These are phyloP conservation scores for Tyria jacobaeae DNA, from an alignment of 2,888 invertebrate species.

Conservation along the genomic window DNA sequence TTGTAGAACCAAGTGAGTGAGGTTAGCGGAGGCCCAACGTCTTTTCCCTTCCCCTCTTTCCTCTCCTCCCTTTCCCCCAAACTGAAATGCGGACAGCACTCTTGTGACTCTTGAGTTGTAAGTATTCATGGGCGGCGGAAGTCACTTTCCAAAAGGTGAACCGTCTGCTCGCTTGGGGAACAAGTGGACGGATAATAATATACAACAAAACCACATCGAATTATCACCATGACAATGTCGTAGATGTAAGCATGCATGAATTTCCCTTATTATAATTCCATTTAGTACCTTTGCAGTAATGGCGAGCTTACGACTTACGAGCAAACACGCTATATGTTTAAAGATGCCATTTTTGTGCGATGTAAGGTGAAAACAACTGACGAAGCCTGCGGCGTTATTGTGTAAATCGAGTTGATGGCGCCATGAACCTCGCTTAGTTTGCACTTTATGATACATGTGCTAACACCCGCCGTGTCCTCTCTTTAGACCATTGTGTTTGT, in stretches of 20 bases:
- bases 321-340: neutral
- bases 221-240: no score
- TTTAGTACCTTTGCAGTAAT: neutral
- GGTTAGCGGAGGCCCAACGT: no score
- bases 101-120: no score
- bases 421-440: neutral
- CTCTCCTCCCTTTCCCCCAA: no score
- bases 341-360: neutral
- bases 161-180: no score
- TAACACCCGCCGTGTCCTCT: neutral
- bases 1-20: no score
- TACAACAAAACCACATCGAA: neutral
- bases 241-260: neutral
- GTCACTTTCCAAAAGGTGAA: no score
- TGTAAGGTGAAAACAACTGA: slow-evolving; percentile 1
- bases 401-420: slow-evolving; percentile 6
- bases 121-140: no score
- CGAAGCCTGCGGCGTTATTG: slow-evolving; percentile 1
- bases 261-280: neutral
- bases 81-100: no score
- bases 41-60: no score
- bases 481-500: neutral
- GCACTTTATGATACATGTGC: neutral
- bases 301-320: slow-evolving; percentile 1
- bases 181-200: no score